Conservation (phyloP, 2,113 vertebrate genomes). For the Eolophus roseicapilla region DNA sequence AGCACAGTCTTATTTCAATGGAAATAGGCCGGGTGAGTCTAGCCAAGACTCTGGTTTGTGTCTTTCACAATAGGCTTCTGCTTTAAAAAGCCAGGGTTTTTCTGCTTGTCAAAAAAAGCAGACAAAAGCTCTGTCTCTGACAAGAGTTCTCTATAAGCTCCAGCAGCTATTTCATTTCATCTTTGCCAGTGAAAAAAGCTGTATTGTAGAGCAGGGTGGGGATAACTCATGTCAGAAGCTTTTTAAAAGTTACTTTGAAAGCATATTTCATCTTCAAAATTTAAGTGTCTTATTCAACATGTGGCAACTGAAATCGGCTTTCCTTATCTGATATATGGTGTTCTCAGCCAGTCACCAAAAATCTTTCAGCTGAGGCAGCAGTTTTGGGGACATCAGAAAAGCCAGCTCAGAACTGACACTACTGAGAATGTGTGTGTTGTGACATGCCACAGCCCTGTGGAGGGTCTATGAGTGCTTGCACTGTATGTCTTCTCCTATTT, state of each 20-base stretch:
- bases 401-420: background rate
- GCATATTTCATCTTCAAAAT: constrained; percentile 50
- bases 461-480: background rate
- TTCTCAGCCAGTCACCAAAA: background rate
- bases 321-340: background rate
- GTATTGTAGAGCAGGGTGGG: constrained; percentile 6
- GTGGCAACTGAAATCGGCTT: constrained; percentile 31
- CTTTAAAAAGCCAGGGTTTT: constrained; percentile 38
- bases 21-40: background rate
- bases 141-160: constrained; percentile 26
- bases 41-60: constrained; percentile 15
- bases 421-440: background rate
- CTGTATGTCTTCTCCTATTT: background rate
- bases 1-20: background rate
- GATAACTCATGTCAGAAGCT: constrained; percentile 32
- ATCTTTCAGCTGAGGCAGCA: constrained; percentile 40
- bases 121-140: constrained; percentile 35
- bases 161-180: constrained; percentile 38
- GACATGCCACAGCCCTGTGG: background rate
- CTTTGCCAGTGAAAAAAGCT: constrained; percentile 30
- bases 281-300: constrained; percentile 55
- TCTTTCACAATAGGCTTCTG: constrained; percentile 44
- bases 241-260: constrained; percentile 63
- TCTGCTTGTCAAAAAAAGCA: constrained; percentile 51
- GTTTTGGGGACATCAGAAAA: background rate